Evolutionary conservation across 2,113 vertebrate species (phyloP), one percentile per base, ranked within the genome.

Genomic region (Callorhinus ursinus): DNA sequence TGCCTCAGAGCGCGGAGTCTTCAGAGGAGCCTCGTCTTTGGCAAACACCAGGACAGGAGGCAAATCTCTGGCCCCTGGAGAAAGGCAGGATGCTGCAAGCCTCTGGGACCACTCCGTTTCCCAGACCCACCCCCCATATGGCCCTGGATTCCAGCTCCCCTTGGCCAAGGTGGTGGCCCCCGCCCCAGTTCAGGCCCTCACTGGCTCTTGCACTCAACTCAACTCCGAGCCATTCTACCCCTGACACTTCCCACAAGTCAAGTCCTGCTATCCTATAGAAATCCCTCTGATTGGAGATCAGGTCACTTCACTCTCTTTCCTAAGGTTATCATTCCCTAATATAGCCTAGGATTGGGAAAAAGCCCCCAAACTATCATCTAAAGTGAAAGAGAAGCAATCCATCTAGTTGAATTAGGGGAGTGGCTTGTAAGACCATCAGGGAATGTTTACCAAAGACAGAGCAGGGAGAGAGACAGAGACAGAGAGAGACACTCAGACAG

Each of bases 131-230:
- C 53, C 18, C 28, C 15, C 24, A 31, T 89, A 61, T 1, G 28
- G 3, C 36, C 59, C 57, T 59, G 26, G 39, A 57, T 6, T 51
- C 31, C 0, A 93, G 76, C 9, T 74, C 9, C 14, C n/a, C 15
- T 36, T 69, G 5, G 0, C 57, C 8, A 33, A 1, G 3, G 3
- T 13, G 31, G 84, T 18, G 46, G 42, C 24, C 63, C 65, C 4
- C 0, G 9, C 9, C 8, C 33, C 3, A 26, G 3, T 13, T 55
- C 14, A 53, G 18, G 39, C 3, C 2, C n/a, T 49, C 19, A 0
- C 18, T 46, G 33, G 7, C 14, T 36, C 36, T 12, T 63, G 14
- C 46, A 28, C 39, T 42, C 8, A 5, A 71, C 59, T 10, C 51
- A 5, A 71, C 59, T 10, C 51, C 15, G 57, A 82, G 33, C 6